Percentiles rank a stretch among this genome's conserved stretches.
These are phyloP conservation scores for Drosophila saltans DNA, from an alignment of 1,140 invertebrate species.

Conservation along the genomic window DNA sequence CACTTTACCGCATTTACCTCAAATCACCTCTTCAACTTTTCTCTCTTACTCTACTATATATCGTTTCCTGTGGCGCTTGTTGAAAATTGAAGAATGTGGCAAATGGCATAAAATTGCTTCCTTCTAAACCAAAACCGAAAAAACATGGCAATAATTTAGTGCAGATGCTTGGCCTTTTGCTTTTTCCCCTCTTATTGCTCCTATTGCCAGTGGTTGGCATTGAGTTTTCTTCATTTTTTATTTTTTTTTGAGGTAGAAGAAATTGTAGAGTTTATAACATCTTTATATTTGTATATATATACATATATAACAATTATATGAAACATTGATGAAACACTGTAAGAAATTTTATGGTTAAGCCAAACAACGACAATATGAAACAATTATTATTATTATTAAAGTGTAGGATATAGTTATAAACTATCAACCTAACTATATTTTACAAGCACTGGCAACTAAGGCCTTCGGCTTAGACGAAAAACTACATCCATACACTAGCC, in stretches of 20 bases:
- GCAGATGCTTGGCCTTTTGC: slow-evolving; percentile 2
- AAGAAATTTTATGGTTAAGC: too few relatives aligned
- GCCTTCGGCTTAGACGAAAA: too few relatives aligned
- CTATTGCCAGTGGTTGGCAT: neutral
- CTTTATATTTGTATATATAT: neutral
- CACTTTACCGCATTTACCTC: neutral
- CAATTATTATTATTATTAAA: too few relatives aligned
- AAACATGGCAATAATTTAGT: slow-evolving; percentile 23
- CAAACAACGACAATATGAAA: too few relatives aligned
- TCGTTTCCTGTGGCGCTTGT: slow-evolving; percentile 6
- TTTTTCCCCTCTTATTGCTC: slow-evolving; percentile 17
- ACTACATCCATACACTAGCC: too few relatives aligned
- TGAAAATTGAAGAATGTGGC: slow-evolving; percentile 20
- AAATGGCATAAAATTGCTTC: slow-evolving; percentile 25
- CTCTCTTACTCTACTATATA: neutral
- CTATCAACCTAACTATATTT: too few relatives aligned
- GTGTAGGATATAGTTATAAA: too few relatives aligned
- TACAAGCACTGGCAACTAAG: too few relatives aligned
- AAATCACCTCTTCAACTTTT: neutral
- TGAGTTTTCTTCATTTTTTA: neutral
- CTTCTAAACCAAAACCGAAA: slow-evolving; percentile 6
- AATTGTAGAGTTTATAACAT: neutral
- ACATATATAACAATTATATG: too few relatives aligned
- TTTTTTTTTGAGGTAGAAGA: neutral
- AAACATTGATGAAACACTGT: too few relatives aligned